phyloP scores from a whole-genome alignment of 2,888 invertebrate species.

The Cheilosia pagana region DNA sequence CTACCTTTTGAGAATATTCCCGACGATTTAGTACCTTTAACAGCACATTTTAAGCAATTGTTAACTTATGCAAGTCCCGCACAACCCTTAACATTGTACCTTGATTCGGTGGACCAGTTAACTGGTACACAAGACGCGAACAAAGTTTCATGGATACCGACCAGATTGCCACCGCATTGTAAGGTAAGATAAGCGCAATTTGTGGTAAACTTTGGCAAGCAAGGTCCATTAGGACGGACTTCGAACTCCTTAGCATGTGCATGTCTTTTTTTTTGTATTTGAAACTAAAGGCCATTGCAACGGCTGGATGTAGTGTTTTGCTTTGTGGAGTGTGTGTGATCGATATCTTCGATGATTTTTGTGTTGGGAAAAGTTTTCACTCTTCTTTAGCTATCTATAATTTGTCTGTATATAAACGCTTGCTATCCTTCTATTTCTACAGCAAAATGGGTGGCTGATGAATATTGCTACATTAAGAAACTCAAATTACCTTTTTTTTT shows the following conservation, averaged over 20 bases:
- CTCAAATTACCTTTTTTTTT: too few relatives aligned
- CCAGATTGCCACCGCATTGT: constrained; percentile 93
- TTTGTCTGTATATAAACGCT: too few relatives aligned
- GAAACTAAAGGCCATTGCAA: too few relatives aligned
- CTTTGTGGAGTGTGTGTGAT: too few relatives aligned
- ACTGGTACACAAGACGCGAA: constrained; percentile 97
- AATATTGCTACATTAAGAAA: too few relatives aligned
- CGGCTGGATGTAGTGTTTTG: too few relatives aligned
- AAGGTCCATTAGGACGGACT: constrained; percentile 26
- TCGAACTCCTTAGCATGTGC: constrained; percentile 46
- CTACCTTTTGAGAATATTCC: constrained; percentile 96
- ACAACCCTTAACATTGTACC: constrained; percentile 94
- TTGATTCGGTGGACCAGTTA: constrained; percentile 98
- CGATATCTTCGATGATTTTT: too few relatives aligned
- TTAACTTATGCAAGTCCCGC: constrained; percentile 91
- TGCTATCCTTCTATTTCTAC: too few relatives aligned
- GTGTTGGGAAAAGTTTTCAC: too few relatives aligned
- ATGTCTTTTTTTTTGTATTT: not conserved
- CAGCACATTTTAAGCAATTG: constrained; percentile 97
- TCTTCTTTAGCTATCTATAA: too few relatives aligned
- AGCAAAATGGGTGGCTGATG: too few relatives aligned
- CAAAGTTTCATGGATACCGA: constrained; percentile 98
- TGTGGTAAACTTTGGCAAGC: not conserved
- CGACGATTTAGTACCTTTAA: constrained; percentile 97
- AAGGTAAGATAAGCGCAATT: constrained; percentile 86